Evolutionary conservation across 2,797 vertebrate genomes (phyloP).

Genomic region (Zalophus californianus): DNA sequence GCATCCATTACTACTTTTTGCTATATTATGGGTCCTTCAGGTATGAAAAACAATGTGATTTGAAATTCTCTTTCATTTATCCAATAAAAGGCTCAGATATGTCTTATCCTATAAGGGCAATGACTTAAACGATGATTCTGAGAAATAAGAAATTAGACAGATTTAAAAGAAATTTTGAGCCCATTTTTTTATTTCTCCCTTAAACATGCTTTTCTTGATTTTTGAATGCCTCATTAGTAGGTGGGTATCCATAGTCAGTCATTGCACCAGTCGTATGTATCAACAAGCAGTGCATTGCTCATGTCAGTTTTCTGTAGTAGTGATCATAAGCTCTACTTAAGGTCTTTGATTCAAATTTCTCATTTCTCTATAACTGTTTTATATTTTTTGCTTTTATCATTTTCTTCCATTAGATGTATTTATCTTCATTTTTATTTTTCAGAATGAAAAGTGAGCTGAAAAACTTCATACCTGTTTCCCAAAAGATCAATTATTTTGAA

Average conservation of each 20-base stretch:
- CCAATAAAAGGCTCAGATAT: neutral
- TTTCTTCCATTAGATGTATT: neutral
- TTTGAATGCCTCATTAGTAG: neutral
- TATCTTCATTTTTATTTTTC: slow-evolving; percentile 19
- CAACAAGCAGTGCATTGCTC: too few species aligned
- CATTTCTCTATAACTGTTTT: neutral
- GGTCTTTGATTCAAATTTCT: neutral
- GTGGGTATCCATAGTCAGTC: neutral
- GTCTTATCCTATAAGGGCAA: neutral
- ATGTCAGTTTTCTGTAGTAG: neutral
- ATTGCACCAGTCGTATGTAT: neutral
- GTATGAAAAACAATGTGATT: neutral
- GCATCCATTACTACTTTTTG: neutral
- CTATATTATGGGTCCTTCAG: neutral
- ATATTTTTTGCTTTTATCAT: neutral
- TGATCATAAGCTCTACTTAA: neutral
- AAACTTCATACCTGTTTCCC: neutral
- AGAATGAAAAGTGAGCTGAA: neutral
- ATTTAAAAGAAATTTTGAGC: neutral
- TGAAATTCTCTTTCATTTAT: neutral
- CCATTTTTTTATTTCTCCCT: neutral
- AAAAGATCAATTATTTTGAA: neutral
- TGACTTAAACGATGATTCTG: neutral
- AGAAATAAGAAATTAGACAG: neutral
- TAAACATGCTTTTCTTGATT: neutral